A percentile compares a stretch with the other conserved stretches of the same genome.
Evolutionary conservation across 2,113 vertebrate genomes (phyloP).

Genomic region (Procavia capensis): DNA sequence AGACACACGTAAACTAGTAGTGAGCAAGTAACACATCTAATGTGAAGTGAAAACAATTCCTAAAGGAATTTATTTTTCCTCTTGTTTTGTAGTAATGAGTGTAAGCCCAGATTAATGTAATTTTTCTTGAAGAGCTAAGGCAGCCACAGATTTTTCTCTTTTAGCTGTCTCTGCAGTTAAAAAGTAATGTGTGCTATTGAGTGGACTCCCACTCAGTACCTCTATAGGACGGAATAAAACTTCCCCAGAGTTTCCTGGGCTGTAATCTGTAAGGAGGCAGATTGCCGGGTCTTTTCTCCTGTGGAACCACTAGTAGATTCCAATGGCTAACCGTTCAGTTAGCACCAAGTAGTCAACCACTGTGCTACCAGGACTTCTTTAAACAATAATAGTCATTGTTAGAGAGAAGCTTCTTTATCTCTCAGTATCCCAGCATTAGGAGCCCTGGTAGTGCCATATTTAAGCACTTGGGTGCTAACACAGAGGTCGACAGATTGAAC

Average conservation of each 20-base stretch:
- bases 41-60: conserved; percentile 57
- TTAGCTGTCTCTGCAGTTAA: neutral
- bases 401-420: neutral
- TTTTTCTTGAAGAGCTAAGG: conserved; percentile 12
- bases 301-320: neutral
- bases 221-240: neutral
- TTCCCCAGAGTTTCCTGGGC: neutral
- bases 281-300: neutral
- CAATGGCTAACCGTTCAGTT: neutral
- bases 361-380: neutral
- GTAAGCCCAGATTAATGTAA: neutral
- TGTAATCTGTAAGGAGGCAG: neutral
- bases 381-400: neutral
- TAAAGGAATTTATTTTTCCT: conserved; percentile 23
- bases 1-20: neutral
- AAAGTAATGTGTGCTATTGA: neutral
- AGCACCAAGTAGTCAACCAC: neutral
- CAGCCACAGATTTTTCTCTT: neutral
- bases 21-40: conserved; percentile 27
- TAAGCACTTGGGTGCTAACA: neutral
- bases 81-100: conserved; percentile 34
- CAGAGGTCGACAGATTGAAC: neutral
- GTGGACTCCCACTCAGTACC: neutral
- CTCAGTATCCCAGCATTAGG: neutral
- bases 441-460: neutral